phyloP scores from a whole-genome alignment of 2,888 invertebrate species.

The Oscheius myriophilus region DNA sequence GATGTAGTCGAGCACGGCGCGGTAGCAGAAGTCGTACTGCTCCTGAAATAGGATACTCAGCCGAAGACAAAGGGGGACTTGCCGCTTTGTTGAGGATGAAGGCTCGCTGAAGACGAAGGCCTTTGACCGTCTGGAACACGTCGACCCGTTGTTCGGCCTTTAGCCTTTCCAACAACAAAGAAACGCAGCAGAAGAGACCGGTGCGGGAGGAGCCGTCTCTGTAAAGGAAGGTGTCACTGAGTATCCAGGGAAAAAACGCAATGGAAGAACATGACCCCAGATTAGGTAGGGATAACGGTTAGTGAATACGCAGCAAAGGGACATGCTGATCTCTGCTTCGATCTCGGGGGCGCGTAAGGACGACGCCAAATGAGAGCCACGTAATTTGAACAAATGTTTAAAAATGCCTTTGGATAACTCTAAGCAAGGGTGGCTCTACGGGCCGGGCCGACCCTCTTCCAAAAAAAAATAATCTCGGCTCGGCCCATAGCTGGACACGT shows the following conservation, averaged over 20 bases:
- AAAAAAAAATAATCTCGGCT: too few relatives aligned
- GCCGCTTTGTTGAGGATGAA: slow-evolving; percentile 48
- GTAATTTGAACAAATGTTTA: too few relatives aligned
- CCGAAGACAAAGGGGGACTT: slow-evolving; percentile 4
- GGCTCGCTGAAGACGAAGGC: slow-evolving; percentile 41
- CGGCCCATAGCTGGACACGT: too few relatives aligned
- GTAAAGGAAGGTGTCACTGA: slow-evolving; percentile 29
- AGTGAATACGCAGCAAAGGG: too few relatives aligned
- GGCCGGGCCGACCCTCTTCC: too few relatives aligned
- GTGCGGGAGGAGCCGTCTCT: slow-evolving; percentile 65
- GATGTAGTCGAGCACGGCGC: slow-evolving; percentile 72
- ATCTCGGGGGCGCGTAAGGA: too few relatives aligned
- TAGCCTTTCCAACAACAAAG: slow-evolving; percentile 66
- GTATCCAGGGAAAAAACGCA: background rate
- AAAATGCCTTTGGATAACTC: too few relatives aligned
- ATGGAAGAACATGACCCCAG: background rate
- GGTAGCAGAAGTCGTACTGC: slow-evolving; percentile 73
- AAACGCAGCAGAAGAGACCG: slow-evolving; percentile 64
- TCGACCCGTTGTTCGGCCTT: slow-evolving; percentile 69
- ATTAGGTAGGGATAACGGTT: too few relatives aligned
- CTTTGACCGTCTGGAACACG: slow-evolving; percentile 65
- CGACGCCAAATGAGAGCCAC: too few relatives aligned
- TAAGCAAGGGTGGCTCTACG: too few relatives aligned
- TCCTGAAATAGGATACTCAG: slow-evolving; percentile 69
- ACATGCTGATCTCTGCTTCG: too few relatives aligned